A percentile compares a stretch with the other conserved stretches of the same genome.
These are phyloP conservation scores for Strix uralensis DNA, from an alignment of 2,113 vertebrate genomes.

Conservation along the genomic window DNA sequence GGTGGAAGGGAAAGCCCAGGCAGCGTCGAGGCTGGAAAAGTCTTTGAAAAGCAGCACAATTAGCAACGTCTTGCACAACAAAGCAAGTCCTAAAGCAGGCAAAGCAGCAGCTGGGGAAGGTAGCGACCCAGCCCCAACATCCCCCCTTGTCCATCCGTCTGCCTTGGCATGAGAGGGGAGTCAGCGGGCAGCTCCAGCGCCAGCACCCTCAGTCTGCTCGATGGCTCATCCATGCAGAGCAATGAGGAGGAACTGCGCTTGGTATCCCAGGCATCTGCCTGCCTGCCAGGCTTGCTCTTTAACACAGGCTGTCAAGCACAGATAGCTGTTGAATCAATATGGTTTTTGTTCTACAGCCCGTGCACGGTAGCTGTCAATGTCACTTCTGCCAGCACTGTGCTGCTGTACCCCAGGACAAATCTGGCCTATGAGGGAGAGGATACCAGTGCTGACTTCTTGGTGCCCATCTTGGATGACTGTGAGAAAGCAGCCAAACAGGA, in stretches of 20 bases:
- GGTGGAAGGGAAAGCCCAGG: neutral
- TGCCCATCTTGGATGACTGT: neutral
- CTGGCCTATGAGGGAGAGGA: neutral
- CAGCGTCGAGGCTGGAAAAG: neutral
- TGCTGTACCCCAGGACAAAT: neutral
- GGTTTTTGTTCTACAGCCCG: neutral
- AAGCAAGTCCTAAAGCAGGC: neutral
- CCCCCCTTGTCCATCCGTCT: neutral
- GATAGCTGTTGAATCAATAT: neutral
- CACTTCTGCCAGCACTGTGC: neutral
- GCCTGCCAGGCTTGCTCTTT: neutral
- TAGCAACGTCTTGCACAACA: neutral
- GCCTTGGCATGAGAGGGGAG: neutral
- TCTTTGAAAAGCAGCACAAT: slow-evolving; percentile 6
- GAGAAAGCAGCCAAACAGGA: slow-evolving; percentile 31
- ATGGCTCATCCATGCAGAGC: neutral
- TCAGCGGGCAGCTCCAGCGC: neutral
- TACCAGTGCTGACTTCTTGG: neutral
- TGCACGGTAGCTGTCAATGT: neutral
- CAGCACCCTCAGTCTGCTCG: neutral
- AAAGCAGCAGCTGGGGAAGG: neutral
- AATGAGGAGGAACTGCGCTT: neutral
- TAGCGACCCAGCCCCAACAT: neutral
- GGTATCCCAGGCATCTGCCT: neutral
- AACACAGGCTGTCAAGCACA: neutral